These are phyloP conservation scores for Uria lomvia DNA, from an alignment of 2,113 vertebrate species.

Conservation along the genomic window DNA sequence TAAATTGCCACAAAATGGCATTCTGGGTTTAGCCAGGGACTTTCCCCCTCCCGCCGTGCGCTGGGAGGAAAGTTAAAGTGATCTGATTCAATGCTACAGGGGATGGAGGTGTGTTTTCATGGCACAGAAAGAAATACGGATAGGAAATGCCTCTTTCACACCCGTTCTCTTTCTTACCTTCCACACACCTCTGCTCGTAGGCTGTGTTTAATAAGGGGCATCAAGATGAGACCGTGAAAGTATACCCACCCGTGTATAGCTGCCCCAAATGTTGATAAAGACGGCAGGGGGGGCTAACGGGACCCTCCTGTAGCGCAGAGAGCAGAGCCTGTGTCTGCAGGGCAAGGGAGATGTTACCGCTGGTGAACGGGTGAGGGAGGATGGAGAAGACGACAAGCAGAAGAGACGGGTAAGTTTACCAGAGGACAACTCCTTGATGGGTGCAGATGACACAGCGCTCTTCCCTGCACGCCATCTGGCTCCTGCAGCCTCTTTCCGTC, in stretches of 20 bases:
- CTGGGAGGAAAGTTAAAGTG: background rate
- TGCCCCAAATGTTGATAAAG: background rate
- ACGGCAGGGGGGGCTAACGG: background rate
- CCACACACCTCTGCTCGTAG: background rate
- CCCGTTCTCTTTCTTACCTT: background rate
- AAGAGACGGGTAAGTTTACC: background rate
- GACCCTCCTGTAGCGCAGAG: background rate
- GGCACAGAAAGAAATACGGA: background rate
- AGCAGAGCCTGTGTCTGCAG: background rate
- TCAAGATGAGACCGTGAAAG: background rate
- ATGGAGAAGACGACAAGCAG: background rate
- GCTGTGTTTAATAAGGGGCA: background rate
- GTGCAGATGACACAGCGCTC: background rate
- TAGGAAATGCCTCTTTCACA: background rate
- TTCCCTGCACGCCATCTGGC: background rate
- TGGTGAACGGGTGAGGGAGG: background rate
- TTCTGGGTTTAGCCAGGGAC: conserved; percentile 52
- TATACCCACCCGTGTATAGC: fast-evolving
- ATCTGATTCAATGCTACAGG: conserved; percentile 27
- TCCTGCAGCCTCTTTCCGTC: background rate
- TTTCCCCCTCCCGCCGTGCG: background rate
- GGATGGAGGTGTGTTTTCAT: background rate
- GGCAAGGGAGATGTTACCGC: background rate
- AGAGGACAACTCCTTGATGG: background rate
- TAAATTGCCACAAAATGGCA: conserved; percentile 73